Evolutionary conservation across 1,140 invertebrate species (phyloP).

Genomic region (Eumeta japonica): DNA sequence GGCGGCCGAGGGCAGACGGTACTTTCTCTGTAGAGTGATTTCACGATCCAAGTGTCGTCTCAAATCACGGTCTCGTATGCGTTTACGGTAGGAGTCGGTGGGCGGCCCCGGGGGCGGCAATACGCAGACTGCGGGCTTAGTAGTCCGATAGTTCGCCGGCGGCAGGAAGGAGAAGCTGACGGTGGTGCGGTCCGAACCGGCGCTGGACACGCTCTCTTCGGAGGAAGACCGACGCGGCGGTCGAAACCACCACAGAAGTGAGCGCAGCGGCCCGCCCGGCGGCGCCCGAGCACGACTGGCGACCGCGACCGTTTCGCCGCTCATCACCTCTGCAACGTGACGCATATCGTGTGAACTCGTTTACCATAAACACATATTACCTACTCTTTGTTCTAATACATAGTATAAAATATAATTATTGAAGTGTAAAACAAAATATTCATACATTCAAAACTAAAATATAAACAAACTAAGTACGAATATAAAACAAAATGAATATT

Average conservation of each 20-base stretch:
- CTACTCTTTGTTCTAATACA: too few relatives aligned
- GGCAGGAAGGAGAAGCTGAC: conserved; percentile 69
- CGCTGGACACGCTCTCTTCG: conserved; percentile 40
- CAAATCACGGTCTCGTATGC: conserved; percentile 61
- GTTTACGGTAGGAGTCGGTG: conserved; percentile 62
- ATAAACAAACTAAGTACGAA: too few relatives aligned
- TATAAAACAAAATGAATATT: too few relatives aligned
- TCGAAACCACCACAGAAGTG: conserved; percentile 42
- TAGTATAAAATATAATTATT: too few relatives aligned
- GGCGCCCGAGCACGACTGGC: conserved; percentile 34
- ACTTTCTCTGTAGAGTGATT: conserved; percentile 63
- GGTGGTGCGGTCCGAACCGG: conserved; percentile 67
- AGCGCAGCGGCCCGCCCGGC: conserved; percentile 36
- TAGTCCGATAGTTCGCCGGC: conserved; percentile 54
- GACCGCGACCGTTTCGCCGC: conserved; percentile 23
- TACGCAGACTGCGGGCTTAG: conserved; percentile 27
- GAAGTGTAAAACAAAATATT: too few relatives aligned
- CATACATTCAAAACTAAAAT: too few relatives aligned
- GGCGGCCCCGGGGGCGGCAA: conserved; percentile 54
- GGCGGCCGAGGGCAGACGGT: conserved; percentile 60
- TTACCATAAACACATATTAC: too few relatives aligned
- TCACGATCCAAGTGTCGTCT: conserved; percentile 57
- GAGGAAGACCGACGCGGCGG: conserved; percentile 34
- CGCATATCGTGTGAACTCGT: too few relatives aligned
- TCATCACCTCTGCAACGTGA: conserved; percentile 43